A percentile compares a stretch with the other conserved stretches of the same genome.
These are phyloP conservation scores for Gymnorhina tibicen DNA, from an alignment of 2,113 vertebrate species.

Conservation along the genomic window DNA sequence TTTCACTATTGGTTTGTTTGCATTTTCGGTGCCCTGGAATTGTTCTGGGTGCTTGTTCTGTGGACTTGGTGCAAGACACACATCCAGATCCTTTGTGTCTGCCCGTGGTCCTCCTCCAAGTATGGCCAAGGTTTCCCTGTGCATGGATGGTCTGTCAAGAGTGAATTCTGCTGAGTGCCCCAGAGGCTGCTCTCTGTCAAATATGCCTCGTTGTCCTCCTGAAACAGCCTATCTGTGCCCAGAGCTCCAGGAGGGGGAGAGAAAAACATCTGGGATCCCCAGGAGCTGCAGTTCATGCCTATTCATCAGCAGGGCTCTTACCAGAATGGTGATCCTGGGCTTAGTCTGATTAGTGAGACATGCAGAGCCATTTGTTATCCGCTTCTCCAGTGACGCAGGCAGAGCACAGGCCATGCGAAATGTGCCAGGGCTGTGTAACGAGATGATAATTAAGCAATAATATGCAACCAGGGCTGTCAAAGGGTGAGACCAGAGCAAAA, in stretches of 20 bases:
- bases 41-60: not conserved
- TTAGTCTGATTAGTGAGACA: conserved; percentile 42
- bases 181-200: not conserved
- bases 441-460: conserved; percentile 52
- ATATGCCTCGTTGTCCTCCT: not conserved
- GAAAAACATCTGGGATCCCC: not conserved
- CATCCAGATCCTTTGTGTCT: not conserved
- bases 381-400: not conserved
- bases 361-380: conserved; percentile 45
- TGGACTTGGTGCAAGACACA: not conserved
- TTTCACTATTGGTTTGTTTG: not conserved
- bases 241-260: not conserved
- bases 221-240: not conserved
- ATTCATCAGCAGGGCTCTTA: not conserved
- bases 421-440: conserved; percentile 1
- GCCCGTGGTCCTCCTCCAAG: not conserved
- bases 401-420: not conserved
- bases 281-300: not conserved
- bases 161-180: not conserved
- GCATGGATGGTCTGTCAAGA: not conserved
- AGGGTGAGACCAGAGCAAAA: not conserved
- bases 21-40: not conserved
- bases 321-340: not conserved
- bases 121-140: not conserved
- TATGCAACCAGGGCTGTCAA: conserved; percentile 24